These are phyloP conservation scores for Menidia menidia DNA, from an alignment of 2,797 vertebrate species.

Conservation along the genomic window DNA sequence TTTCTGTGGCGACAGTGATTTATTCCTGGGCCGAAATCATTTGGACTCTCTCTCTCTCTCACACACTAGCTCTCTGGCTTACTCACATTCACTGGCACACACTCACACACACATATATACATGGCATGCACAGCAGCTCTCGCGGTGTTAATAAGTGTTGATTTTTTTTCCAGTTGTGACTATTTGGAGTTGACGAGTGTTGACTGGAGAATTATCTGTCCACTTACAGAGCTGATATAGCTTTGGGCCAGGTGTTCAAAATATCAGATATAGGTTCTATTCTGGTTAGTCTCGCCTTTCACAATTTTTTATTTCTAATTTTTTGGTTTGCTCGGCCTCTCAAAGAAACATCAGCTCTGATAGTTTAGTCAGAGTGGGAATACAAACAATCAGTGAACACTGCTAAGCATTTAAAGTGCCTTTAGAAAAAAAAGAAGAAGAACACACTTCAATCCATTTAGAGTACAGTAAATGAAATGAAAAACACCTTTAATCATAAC, in stretches of 20 bases:
- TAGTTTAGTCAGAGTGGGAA: conserved; percentile 18
- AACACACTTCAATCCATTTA: conserved; percentile 7
- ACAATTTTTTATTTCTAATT: conserved; percentile 32
- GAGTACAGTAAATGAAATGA: neutral
- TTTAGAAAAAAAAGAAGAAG: neutral
- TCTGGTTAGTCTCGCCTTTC: conserved; percentile 28
- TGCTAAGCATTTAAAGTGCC: conserved; percentile 15
- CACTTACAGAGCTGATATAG: conserved; percentile 54
- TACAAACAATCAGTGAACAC: conserved; percentile 24
- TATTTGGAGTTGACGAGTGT: conserved; percentile 62
- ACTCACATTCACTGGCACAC: conserved; percentile 40
- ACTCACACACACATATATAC: conserved; percentile 45
- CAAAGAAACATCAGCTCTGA: conserved; percentile 19
- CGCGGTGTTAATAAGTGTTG: conserved; percentile 59
- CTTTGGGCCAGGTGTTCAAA: conserved; percentile 53
- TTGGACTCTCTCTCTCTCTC: conserved; percentile 71
- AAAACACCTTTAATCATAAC: neutral
- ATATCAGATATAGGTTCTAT: conserved; percentile 51
- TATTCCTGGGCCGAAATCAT: conserved; percentile 84
- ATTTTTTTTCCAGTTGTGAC: conserved; percentile 57
- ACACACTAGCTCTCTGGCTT: conserved; percentile 49
- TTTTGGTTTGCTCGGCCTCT: conserved; percentile 14
- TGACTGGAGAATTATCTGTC: conserved; percentile 69
- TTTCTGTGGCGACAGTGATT: conserved; percentile 87
- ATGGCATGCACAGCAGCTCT: conserved; percentile 50